A percentile compares a stretch with the other conserved stretches of the same genome.
These are phyloP conservation scores for Helicoverpa zea DNA, from an alignment of 1,140 invertebrate genomes.

Conservation along the genomic window DNA sequence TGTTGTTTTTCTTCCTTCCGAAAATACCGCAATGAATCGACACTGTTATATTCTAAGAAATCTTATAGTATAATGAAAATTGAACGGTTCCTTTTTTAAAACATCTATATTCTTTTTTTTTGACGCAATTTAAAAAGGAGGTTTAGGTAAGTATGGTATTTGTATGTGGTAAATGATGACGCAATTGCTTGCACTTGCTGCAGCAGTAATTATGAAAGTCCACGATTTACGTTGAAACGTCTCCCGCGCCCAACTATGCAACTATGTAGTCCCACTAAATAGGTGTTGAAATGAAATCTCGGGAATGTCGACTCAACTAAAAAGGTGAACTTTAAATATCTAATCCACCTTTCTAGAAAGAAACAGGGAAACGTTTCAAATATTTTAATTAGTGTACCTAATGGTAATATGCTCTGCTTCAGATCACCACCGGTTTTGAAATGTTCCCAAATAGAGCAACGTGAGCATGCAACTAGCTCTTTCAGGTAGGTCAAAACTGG, in stretches of 20 bases:
- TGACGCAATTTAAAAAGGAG: background rate
- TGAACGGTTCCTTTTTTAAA: background rate
- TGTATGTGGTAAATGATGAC: too few relatives aligned
- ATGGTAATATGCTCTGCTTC: background rate
- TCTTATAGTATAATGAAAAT: background rate
- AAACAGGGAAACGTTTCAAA: slow-evolving; percentile 11
- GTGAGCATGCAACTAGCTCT: background rate
- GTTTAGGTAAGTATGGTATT: too few relatives aligned
- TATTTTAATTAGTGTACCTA: background rate
- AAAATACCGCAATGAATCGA: slow-evolving; percentile 40
- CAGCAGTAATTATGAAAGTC: background rate
- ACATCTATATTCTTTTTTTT: background rate
- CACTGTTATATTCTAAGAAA: slow-evolving; percentile 57
- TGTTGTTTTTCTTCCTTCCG: slow-evolving; percentile 52
- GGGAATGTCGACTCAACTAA: slow-evolving; percentile 9
- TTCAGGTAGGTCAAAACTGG: background rate
- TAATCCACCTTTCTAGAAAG: slow-evolving; percentile 6
- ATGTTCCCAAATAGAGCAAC: background rate
- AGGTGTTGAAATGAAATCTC: slow-evolving; percentile 39
- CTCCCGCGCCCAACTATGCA: background rate
- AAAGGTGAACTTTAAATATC: background rate
- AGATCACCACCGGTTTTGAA: background rate
- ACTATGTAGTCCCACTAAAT: slow-evolving; percentile 6
- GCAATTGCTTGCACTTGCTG: too few relatives aligned
- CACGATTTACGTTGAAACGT: background rate